These are phyloP conservation scores for Leucophenga varia DNA, from an alignment of 1,140 invertebrate genomes.

Conservation along the genomic window DNA sequence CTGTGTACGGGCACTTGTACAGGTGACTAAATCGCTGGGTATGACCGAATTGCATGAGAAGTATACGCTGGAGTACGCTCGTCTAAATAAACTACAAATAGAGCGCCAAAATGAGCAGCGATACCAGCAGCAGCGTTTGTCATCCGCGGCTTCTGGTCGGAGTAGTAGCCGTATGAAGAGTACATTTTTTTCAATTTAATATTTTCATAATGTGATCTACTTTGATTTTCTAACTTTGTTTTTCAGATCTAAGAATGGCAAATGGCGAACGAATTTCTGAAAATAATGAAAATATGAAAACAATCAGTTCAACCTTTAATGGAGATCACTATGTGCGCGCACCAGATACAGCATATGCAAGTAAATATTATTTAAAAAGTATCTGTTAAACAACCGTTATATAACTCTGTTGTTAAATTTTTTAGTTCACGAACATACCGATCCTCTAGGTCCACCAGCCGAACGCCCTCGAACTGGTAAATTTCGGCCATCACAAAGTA, in stretches of 20 bases:
- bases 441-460: constrained; percentile 74
- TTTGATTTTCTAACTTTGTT: too few relatives aligned
- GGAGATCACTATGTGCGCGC: constrained; percentile 22
- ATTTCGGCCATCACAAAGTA: constrained; percentile 62
- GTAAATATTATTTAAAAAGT: too few relatives aligned
- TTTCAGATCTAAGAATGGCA: constrained; percentile 17
- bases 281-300: constrained; percentile 19
- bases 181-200: too few relatives aligned
- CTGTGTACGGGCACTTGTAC: constrained; percentile 82
- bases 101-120: constrained; percentile 63
- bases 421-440: constrained; percentile 60
- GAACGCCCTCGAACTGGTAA: constrained; percentile 75
- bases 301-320: constrained; percentile 12
- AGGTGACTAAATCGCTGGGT: constrained; percentile 71
- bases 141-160: constrained; percentile 58
- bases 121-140: constrained; percentile 66
- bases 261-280: constrained; percentile 32
- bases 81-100: constrained; percentile 64
- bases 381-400: too few relatives aligned
- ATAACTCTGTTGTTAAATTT: too few relatives aligned
- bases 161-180: constrained; percentile 52
- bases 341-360: too few relatives aligned
- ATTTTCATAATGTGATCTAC: too few relatives aligned
- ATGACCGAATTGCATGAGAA: constrained; percentile 67
- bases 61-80: constrained; percentile 78